Conservation (phyloP, 1,140 invertebrate species). For the Ditylenchus dipsaci region DNA sequence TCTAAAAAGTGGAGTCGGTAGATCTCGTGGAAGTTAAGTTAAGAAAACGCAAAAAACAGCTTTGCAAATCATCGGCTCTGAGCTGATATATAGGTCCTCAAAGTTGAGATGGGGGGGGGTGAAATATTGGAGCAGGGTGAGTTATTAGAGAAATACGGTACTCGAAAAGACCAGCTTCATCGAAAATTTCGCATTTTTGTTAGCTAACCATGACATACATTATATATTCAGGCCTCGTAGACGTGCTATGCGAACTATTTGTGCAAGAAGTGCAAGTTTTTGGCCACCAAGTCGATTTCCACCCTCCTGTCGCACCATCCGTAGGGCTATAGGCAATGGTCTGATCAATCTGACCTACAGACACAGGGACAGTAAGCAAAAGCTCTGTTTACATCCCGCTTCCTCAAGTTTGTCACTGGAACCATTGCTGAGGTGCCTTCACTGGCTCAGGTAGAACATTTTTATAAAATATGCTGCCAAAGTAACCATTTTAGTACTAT, state of each 20-base stretch:
- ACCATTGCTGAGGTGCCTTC: slow-evolving; percentile 10
- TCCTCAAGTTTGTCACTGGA: slow-evolving; percentile 26
- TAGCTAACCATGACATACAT: background rate
- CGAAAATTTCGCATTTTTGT: too few relatives aligned
- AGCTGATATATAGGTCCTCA: too few relatives aligned
- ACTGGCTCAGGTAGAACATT: slow-evolving; percentile 26
- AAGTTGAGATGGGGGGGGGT: too few relatives aligned
- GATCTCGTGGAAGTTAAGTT: too few relatives aligned
- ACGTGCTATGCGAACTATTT: slow-evolving; percentile 24
- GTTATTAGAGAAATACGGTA: too few relatives aligned
- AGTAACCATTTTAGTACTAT: slow-evolving; percentile 24
- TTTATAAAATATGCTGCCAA: background rate
- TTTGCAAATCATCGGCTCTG: too few relatives aligned
- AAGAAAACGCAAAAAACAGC: too few relatives aligned
- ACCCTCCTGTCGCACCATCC: slow-evolving; percentile 3
- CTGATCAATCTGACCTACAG: slow-evolving; percentile 31
- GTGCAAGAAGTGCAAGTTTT: slow-evolving; percentile 19
- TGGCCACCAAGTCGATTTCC: slow-evolving; percentile 15
- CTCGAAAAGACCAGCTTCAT: too few relatives aligned
- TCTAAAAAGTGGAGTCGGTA: too few relatives aligned
- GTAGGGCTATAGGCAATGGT: slow-evolving; percentile 27
- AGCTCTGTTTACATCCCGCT: slow-evolving; percentile 19
- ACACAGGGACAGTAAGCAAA: slow-evolving; percentile 18
- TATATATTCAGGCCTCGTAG: slow-evolving; percentile 26
- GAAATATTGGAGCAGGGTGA: too few relatives aligned